Base-by-base conservation (phyloP, 2,888 invertebrate genomes). In the Cephonodes hylas region DNA sequence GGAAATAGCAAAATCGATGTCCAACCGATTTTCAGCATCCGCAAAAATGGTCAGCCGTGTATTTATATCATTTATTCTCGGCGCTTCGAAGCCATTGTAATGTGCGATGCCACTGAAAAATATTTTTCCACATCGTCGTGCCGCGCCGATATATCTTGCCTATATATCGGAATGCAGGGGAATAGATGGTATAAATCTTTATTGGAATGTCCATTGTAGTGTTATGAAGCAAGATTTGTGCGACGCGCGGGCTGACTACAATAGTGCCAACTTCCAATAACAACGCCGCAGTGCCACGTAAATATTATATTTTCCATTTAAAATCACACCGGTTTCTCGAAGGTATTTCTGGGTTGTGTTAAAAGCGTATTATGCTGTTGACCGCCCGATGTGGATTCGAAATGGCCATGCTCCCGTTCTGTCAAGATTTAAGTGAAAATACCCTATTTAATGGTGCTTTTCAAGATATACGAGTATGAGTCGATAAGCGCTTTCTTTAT, bases 121-220 rank as follows among this genome's bases (percentile, higher is more conserved):
- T 72, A 76, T 72, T 74, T 72, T 72, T 69, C 71, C 68, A 64
- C 64, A 64, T 70, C 31, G 53, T 31, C 62, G 64, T 60, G 58
- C 57, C 59, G 60, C 61, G 63, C 23, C 61, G 66, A 71, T 66
- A 63, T 71, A 72, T 73, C 72, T 70, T 61, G 61, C 61, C 38
- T 10, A 38, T 38, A n/a, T n/a, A 38, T 38, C 61, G 65, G 65
- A 68, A 69, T 70, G 72, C 70, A 72, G 63, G 60, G 63, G 65
- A 66, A 74, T 69, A 70, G 64, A 63, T 69, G 68, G 71, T 70
- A 74, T 74, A 72, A 70, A 73, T 77, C 73, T 70, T 72, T 80
- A 78, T 77, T 74, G 71, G 72, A 72, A 68, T 73, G 68, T 65
- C 74, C 65, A 75, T 76, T 80, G 79, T 77, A 63, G 65, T 71